Base-by-base conservation (phyloP, 2,113 vertebrate species). In the Scartelaos histophorus region DNA sequence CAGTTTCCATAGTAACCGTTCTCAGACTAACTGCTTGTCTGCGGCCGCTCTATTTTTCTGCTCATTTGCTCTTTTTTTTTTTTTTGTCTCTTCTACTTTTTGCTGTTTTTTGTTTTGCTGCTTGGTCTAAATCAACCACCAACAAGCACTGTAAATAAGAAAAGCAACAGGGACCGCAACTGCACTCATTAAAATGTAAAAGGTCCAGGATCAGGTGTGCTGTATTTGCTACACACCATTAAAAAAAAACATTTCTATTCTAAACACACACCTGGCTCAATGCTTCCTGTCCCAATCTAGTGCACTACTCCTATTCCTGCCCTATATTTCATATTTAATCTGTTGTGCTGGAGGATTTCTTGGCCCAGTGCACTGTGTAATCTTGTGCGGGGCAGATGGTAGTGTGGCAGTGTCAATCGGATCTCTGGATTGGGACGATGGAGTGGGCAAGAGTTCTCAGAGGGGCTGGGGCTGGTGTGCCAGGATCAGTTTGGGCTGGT, bases 271-370 rank as follows among this genome's bases (percentile, higher is more conserved):
- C 49, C 54, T 53, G 43, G 35, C 16, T 58, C 57, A 60, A 69
- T 21, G 34, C 67, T 51, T 73, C 45, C 38, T 64, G 51, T 73
- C 60, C 64, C 72, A 83, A 79, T 81, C 82, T 64, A 83, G 76
- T 78, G 64, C 67, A 72, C 22, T 71, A 64, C 76, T 76, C 74
- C 82, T 70, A 79, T 87, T 83, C 71, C 86, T 91, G 90, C 82
- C 91, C 89, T 91, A 92, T 88, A 92, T 91, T 91, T 91, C 87
- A 92, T 88, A 90, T 88, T 89, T 91, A 91, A 92, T 92, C 90
- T 87, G 80, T 67, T 65, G 70, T 66, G 80, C 82, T 73, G 79
- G 76, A 73, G 82, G 86, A 90, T 89, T 89, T 92, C 90, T 91
- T 91, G 88, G 87, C 85, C 87, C 79, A 72, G 67, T 80, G 78